Conservation (phyloP, 37 sponge, comb jelly and placozoan genomes). For the Chondrilla cf. caribensis region DNA sequence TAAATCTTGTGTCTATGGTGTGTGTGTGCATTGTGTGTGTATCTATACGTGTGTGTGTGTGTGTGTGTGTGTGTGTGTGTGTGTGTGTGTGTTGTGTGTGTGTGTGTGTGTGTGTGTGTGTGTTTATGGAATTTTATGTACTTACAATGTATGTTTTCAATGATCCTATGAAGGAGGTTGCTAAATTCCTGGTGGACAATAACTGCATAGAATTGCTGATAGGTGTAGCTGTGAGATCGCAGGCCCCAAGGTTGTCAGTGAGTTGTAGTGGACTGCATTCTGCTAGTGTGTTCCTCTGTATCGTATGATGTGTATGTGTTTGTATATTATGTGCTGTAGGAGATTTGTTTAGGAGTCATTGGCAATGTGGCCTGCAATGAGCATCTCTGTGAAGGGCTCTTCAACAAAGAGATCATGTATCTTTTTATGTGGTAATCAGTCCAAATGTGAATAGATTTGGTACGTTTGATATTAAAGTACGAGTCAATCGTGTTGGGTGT, state of each 20-base stretch:
- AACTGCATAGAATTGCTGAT: slow-evolving; percentile 31
- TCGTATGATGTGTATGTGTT: background rate
- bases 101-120: background rate
- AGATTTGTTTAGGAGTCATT: slow-evolving; percentile 59
- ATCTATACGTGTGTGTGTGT: no score
- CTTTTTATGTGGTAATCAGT: background rate
- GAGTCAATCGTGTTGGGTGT: background rate
- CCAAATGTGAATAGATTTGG: no score
- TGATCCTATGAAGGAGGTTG: slow-evolving; percentile 35
- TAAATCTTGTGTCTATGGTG: no score
- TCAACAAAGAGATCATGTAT: background rate
- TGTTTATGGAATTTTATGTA: background rate
- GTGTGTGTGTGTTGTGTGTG: slow-evolving; percentile 5
- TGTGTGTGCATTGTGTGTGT: no score
- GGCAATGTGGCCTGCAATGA: slow-evolving; percentile 53
- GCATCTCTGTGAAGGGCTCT: slow-evolving; percentile 16
- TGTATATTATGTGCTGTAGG: slow-evolving; percentile 13
- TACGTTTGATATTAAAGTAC: background rate
- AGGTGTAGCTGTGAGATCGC: slow-evolving; percentile 28
- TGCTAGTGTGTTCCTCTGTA: background rate
- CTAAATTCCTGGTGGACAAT: slow-evolving; percentile 26
- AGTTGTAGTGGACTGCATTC: background rate
- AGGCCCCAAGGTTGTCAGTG: slow-evolving; percentile 33
- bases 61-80: no score
- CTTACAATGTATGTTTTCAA: background rate